Conservation (phyloP, 2,113 vertebrate genomes). For the Capreolus pygargus region DNA sequence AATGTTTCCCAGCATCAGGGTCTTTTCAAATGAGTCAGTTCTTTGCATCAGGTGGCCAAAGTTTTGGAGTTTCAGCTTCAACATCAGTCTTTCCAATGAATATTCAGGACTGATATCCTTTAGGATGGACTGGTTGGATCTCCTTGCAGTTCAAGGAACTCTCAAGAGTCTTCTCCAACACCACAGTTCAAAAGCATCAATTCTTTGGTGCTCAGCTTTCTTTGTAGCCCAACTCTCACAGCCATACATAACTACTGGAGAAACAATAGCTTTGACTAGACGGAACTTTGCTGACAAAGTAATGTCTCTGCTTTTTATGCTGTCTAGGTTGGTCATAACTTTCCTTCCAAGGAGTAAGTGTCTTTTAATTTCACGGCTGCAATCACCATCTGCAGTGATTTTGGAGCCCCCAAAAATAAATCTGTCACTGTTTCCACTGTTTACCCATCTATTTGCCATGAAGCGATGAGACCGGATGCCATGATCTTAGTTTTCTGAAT, state of each 20-base stretch:
- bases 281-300: background rate
- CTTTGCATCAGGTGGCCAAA: background rate
- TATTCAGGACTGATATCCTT: background rate
- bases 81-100: background rate
- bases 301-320: background rate
- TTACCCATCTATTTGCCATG: background rate
- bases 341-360: background rate
- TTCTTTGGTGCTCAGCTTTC: background rate
- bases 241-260: background rate
- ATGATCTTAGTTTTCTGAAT: background rate
- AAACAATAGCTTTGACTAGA: background rate
- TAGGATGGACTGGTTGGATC: background rate
- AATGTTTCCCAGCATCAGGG: background rate
- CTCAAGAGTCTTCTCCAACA: background rate
- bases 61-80: background rate
- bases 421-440: background rate
- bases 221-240: background rate
- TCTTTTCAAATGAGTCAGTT: background rate
- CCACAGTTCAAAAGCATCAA: background rate
- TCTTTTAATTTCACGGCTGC: background rate
- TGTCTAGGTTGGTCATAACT: background rate
- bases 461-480: background rate
- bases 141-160: background rate
- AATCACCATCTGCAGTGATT: background rate
- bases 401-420: fast-evolving